Conservation (phyloP, 1,140 invertebrate genomes). For the Pseudomyrmex dendroicus region DNA sequence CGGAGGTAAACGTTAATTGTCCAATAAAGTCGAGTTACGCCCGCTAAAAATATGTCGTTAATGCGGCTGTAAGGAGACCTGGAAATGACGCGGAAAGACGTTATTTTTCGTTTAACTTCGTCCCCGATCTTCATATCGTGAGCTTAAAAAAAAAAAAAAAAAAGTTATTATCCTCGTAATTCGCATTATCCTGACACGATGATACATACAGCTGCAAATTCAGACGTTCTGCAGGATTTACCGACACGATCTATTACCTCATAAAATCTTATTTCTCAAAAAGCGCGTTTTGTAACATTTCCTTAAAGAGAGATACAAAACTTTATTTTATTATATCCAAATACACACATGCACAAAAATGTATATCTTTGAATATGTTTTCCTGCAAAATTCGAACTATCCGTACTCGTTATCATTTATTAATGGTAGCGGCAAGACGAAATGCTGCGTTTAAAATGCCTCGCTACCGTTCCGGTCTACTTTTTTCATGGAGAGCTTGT, state of each 20-base stretch:
- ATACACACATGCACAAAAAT: background rate
- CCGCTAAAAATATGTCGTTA: conserved; percentile 79
- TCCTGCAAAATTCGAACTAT: background rate
- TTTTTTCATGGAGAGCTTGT: conserved; percentile 33
- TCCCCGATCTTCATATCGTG: conserved; percentile 19
- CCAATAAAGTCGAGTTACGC: conserved; percentile 83
- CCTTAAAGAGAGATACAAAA: background rate
- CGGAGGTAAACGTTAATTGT: conserved; percentile 82
- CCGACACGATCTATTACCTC: background rate
- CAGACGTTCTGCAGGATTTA: background rate
- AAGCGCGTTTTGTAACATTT: background rate
- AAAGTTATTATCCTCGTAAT: conserved; percentile 41
- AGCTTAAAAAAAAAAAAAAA: conserved; percentile 17
- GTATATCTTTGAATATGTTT: background rate
- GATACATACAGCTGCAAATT: background rate
- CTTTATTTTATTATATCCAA: background rate
- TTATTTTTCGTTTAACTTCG: conserved; percentile 73
- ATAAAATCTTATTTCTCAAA: background rate
- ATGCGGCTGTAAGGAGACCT: conserved; percentile 73
- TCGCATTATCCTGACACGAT: background rate
- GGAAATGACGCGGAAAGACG: conserved; percentile 77
- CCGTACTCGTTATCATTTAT: conserved; percentile 52
- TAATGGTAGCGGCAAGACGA: conserved; percentile 50
- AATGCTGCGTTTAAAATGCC: conserved; percentile 26
- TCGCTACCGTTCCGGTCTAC: conserved; percentile 38